These are phyloP conservation scores for Tethea ocularis DNA, from an alignment of 2,888 invertebrate species.

Conservation along the genomic window DNA sequence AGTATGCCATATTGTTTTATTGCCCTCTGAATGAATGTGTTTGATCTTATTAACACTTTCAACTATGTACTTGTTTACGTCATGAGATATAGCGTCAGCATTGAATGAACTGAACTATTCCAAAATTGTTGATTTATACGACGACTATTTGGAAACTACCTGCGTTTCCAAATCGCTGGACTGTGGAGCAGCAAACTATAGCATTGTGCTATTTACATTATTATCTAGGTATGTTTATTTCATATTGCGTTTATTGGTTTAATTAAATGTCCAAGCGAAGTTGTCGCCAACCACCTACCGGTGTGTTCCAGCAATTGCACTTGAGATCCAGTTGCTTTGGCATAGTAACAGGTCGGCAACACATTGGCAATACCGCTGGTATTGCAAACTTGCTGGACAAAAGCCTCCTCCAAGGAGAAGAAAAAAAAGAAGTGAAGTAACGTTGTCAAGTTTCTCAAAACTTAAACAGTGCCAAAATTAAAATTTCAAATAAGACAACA, in stretches of 20 bases:
- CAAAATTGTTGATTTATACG: background rate
- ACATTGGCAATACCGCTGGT: too few relatives aligned
- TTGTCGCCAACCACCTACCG: too few relatives aligned
- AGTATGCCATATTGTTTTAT: background rate
- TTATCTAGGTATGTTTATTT: background rate
- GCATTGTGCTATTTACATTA: background rate
- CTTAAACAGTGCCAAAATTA: slow-evolving; percentile 23
- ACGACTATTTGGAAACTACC: background rate
- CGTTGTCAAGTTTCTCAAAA: background rate
- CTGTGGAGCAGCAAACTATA: background rate
- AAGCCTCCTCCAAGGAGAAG: too few relatives aligned
- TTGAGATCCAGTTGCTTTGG: too few relatives aligned
- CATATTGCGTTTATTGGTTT: too few relatives aligned
- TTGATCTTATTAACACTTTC: background rate
- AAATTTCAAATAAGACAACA: slow-evolving; percentile 30
- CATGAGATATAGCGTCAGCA: background rate
- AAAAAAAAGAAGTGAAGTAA: background rate
- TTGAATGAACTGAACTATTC: background rate
- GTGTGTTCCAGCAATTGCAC: too few relatives aligned
- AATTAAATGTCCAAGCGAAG: too few relatives aligned
- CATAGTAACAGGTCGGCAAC: too few relatives aligned
- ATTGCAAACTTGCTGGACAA: too few relatives aligned
- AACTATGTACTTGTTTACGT: background rate
- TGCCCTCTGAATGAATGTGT: background rate
- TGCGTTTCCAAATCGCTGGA: background rate